Percentiles rank a stretch among this genome's conserved stretches.
Evolutionary conservation across 2,888 invertebrate species (phyloP).

Genomic region (Cynaeus angustus): DNA sequence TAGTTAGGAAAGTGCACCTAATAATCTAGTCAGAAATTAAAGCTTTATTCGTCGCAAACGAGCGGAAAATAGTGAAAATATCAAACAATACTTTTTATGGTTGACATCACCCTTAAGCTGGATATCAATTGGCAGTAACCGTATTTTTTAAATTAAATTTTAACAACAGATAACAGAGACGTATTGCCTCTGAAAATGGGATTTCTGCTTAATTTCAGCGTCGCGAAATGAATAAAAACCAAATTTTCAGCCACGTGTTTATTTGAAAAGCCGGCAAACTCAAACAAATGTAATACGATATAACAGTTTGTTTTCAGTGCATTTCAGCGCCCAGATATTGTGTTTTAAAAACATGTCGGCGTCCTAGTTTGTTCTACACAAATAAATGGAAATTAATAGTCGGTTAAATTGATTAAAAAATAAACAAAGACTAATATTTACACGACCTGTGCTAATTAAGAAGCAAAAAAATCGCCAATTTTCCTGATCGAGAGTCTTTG

Average conservation of each 20-base stretch:
- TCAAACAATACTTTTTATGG: no score
- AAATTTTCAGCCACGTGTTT: constrained; percentile 30
- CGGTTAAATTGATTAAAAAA: constrained; percentile 27
- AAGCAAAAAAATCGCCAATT: no score
- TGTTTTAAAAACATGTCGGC: constrained; percentile 20
- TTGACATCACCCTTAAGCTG: no score
- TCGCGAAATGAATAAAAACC: constrained; percentile 34
- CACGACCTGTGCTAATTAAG: no score
- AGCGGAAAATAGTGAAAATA: no score
- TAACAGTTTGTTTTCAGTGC: constrained; percentile 42
- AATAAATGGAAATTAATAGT: constrained; percentile 27
- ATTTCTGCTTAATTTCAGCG: constrained; percentile 33
- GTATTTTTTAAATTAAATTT: no score
- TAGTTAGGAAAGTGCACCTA: not conserved
- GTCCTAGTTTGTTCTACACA: constrained; percentile 7
- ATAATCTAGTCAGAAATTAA: no score
- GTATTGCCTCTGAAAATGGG: no score
- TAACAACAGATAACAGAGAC: no score
- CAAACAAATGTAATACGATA: constrained; percentile 45
- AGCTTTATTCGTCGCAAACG: no score
- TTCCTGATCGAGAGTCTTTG: no score
- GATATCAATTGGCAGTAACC: no score
- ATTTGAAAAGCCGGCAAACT: constrained; percentile 29
- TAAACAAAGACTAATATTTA: constrained; percentile 5
- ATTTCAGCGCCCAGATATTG: constrained; percentile 30